Evolutionary conservation across 2,113 vertebrate species (phyloP).

Genomic region (Cebidichthys violaceus): DNA sequence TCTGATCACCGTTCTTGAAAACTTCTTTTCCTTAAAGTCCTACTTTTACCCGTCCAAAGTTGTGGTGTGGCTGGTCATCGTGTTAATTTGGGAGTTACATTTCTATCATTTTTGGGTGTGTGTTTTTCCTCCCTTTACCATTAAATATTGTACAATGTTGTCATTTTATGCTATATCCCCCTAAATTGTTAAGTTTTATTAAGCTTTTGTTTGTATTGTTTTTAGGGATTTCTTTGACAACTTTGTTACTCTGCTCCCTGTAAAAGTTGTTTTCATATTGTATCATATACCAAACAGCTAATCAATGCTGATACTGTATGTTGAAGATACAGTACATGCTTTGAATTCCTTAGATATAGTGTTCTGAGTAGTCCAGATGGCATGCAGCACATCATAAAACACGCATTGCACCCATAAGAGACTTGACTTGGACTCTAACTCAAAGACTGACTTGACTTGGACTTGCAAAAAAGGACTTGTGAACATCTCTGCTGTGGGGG

Average conservation of each 20-base stretch:
- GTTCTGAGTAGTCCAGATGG: not conserved
- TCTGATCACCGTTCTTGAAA: not conserved
- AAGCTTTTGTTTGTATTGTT: not conserved
- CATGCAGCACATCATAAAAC: not conserved
- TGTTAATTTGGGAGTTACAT: not conserved
- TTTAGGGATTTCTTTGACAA: too few relatives aligned
- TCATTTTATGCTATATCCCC: not conserved
- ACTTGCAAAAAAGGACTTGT: not conserved
- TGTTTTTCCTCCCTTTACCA: not conserved
- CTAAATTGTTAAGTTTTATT: not conserved
- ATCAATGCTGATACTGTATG: too few relatives aligned
- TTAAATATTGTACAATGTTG: not conserved
- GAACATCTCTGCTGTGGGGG: not conserved
- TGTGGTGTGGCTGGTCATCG: too few relatives aligned
- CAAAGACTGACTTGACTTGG: not conserved
- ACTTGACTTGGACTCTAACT: not conserved
- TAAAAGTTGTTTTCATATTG: too few relatives aligned
- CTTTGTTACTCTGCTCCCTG: too few relatives aligned
- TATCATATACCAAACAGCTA: too few relatives aligned
- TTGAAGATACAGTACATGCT: not conserved
- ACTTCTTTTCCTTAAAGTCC: too few relatives aligned
- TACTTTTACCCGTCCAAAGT: not conserved
- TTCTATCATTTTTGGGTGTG: not conserved
- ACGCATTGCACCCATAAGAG: not conserved
- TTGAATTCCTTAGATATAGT: not conserved